These are phyloP conservation scores for Gibbula magus DNA, from an alignment of 2,888 invertebrate species.

Conservation along the genomic window DNA sequence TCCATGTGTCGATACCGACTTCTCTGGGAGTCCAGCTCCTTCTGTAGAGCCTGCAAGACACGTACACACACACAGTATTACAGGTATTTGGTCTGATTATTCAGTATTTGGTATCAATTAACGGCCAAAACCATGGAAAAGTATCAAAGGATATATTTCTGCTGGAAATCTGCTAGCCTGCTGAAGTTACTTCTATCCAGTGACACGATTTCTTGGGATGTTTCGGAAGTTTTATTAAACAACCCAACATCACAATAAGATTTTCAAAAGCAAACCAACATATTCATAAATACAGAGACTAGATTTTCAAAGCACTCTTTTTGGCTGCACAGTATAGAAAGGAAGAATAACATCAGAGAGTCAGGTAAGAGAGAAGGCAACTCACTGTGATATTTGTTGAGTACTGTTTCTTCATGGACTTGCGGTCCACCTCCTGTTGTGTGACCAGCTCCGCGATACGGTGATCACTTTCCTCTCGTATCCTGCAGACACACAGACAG, in stretches of 20 bases:
- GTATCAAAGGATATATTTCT: too few relatives aligned
- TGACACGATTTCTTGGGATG: too few relatives aligned
- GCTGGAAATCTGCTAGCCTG: too few relatives aligned
- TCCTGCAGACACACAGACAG: conserved; percentile 31
- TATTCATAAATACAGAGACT: too few relatives aligned
- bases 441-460: conserved; percentile 53
- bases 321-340: too few relatives aligned
- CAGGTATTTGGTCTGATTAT: not conserved
- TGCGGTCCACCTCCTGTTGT: conserved; percentile 62
- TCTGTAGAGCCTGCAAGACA: conserved; percentile 59
- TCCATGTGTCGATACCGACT: conserved; percentile 54
- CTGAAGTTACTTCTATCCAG: too few relatives aligned
- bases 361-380: not conserved
- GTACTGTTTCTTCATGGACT: conserved; percentile 62
- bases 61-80: not conserved
- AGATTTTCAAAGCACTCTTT: too few relatives aligned
- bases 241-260: too few relatives aligned
- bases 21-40: conserved; percentile 61
- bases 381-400: conserved; percentile 59
- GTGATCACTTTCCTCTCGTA: conserved; percentile 52
- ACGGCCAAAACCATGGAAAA: too few relatives aligned
- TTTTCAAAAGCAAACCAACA: too few relatives aligned
- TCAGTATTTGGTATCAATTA: too few relatives aligned
- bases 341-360: not conserved
- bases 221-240: too few relatives aligned